Evolutionary conservation across 2,113 vertebrate genomes (phyloP).

Genomic region (Corythaixoides concolor): DNA sequence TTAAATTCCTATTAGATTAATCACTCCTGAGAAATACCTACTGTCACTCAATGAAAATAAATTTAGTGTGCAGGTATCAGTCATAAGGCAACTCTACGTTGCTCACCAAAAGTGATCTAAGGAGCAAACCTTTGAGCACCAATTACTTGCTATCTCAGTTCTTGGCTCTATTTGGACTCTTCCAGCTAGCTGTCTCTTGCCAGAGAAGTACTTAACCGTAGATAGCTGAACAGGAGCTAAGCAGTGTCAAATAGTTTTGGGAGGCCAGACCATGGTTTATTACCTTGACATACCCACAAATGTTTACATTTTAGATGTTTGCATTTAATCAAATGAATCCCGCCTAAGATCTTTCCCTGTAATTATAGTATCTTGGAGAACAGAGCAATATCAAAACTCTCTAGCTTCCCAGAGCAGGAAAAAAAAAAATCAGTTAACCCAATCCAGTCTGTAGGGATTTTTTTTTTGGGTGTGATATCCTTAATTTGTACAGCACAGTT

Average conservation of each 20-base stretch:
- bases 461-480: background rate
- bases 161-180: background rate
- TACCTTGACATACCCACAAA: background rate
- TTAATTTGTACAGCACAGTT: background rate
- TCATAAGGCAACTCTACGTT: background rate
- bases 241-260: background rate
- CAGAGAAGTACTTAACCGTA: background rate
- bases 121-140: background rate
- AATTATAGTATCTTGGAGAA: background rate
- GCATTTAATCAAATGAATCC: background rate
- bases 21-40: background rate
- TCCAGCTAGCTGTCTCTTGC: background rate
- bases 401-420: background rate
- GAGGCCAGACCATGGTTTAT: background rate
- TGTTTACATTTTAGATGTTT: background rate
- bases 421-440: background rate
- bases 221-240: background rate
- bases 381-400: background rate
- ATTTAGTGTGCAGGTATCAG: background rate
- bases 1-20: background rate
- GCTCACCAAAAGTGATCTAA: background rate
- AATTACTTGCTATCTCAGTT: background rate
- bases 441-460: background rate
- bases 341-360: background rate
- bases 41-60: background rate